Evolutionary conservation across 2,113 vertebrate genomes (phyloP), one percentile per base, ranked within the genome.

Genomic region (Trichomycterus rosablanca): DNA sequence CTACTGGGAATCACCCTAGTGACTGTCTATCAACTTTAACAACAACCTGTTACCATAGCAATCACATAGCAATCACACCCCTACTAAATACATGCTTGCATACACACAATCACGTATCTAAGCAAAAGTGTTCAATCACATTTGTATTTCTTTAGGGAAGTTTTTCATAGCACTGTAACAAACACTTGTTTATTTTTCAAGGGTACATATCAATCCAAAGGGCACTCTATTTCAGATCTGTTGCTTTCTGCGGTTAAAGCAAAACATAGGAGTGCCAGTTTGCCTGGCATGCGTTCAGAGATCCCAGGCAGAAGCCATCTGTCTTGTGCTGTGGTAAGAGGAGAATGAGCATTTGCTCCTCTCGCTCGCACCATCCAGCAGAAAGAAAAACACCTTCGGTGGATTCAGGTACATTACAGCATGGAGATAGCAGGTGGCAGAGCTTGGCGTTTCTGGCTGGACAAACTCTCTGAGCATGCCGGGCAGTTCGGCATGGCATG

Each of bases 271-370:
- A 50, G 53, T 11, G 39, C 20, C 20, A 62, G 24, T 62, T 28
- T 66, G 52, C 16, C 11, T 71, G 57, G 51, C 53, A 22, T 57
- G 32, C 16, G 37, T 62, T 57, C 51, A 62, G 63, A 23, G 57
- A 45, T 65, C 63, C 60, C 26, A 62, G 58, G 58, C 37, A 44
- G 44, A 53, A 35, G 45, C 63, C 69, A 71, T 71, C 69, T 71
- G 69, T 58, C 35, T 52, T 42, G 34, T 46, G 39, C 63, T 62
- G 59, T 22, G 16, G 30, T 58, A 52, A 57, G 12, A 45, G 32
- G 11, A 23, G 15, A 11, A 35, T 7, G 15, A 15, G 12, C 20
- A 54, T 14, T 23, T 16, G 11, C 19, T 50, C 32, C 37, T 23
- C 4, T 54, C 34, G n/a, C 22, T 55, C 26, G 5, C 23, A n/a